Percentiles rank a stretch among this genome's conserved stretches.
These are phyloP conservation scores for Margaritifera margaritifera DNA, from an alignment of 2,888 invertebrate species.

Conservation along the genomic window DNA sequence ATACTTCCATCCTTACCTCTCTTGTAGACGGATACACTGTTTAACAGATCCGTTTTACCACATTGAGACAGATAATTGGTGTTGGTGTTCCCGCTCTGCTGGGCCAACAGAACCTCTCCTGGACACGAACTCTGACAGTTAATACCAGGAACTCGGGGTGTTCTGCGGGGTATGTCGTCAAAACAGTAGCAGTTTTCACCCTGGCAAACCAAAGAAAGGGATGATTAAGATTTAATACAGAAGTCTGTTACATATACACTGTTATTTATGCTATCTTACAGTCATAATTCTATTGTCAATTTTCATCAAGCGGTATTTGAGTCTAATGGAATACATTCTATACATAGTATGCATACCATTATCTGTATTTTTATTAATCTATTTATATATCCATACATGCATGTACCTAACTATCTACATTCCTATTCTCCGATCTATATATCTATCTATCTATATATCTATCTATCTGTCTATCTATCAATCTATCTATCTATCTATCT, in stretches of 20 bases:
- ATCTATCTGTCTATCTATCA: too few species aligned
- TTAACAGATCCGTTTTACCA: conserved; percentile 14
- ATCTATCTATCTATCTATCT: too few species aligned
- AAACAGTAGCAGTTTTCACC: conserved; percentile 30
- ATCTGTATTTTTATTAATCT: too few species aligned
- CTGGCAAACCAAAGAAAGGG: conserved; percentile 11
- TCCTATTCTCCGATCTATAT: too few species aligned
- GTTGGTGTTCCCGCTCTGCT: background rate
- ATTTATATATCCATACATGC: too few species aligned
- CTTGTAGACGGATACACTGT: conserved; percentile 32
- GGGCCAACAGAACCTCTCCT: conserved; percentile 7
- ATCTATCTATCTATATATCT: too few species aligned
- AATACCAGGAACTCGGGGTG: conserved; percentile 10
- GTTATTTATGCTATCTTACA: too few species aligned
- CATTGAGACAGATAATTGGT: conserved; percentile 19
- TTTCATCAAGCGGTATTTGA: too few species aligned
- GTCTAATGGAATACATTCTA: too few species aligned
- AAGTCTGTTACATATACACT: background rate
- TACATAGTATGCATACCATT: too few species aligned
- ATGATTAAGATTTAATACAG: background rate
- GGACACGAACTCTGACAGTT: conserved; percentile 11
- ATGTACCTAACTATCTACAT: too few species aligned
- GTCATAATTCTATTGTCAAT: too few species aligned
- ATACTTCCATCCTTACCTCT: conserved; percentile 16
- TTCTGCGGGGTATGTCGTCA: conserved; percentile 9